phyloP scores from a whole-genome alignment of 1,140 invertebrate genomes.

The Nixonia krombeini region DNA sequence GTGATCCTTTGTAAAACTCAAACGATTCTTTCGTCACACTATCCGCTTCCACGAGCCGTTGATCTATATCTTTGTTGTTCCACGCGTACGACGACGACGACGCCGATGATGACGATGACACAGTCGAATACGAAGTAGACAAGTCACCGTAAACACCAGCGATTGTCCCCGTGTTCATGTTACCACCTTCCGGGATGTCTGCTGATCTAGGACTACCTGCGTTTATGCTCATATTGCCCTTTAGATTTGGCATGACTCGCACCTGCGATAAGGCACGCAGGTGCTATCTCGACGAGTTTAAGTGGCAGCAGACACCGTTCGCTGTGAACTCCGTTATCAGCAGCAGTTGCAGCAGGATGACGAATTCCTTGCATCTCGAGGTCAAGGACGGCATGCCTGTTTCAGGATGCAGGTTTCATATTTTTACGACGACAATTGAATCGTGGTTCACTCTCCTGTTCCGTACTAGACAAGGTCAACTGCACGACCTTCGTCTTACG shows the following conservation, averaged over 20 bases:
- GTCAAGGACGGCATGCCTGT: slow-evolving; percentile 65
- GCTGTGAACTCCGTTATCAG: slow-evolving; percentile 54
- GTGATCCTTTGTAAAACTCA: too few species aligned
- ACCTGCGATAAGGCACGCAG: slow-evolving; percentile 56
- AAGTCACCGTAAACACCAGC: slow-evolving; percentile 45
- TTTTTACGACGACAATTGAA: slow-evolving; percentile 6
- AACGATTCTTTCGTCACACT: neutral
- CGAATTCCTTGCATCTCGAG: slow-evolving; percentile 68
- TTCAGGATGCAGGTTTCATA: slow-evolving; percentile 56
- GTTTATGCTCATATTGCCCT: slow-evolving; percentile 61
- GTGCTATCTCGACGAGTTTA: slow-evolving; percentile 59
- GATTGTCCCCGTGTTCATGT: slow-evolving; percentile 63
- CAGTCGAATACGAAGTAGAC: slow-evolving; percentile 33
- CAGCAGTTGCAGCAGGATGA: slow-evolving; percentile 57
- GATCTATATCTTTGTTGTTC: slow-evolving; percentile 35
- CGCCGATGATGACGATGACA: slow-evolving; percentile 24
- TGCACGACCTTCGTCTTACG: too few species aligned
- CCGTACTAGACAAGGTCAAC: too few species aligned
- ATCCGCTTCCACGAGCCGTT: neutral
- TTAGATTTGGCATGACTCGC: slow-evolving; percentile 63
- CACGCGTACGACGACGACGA: slow-evolving; percentile 26
- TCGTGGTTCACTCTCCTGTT: neutral
- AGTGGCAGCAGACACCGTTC: slow-evolving; percentile 27
- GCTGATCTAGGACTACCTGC: slow-evolving; percentile 62
- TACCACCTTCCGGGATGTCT: slow-evolving; percentile 63